These are phyloP conservation scores for Dione juno DNA, from an alignment of 2,888 invertebrate genomes.

Conservation along the genomic window DNA sequence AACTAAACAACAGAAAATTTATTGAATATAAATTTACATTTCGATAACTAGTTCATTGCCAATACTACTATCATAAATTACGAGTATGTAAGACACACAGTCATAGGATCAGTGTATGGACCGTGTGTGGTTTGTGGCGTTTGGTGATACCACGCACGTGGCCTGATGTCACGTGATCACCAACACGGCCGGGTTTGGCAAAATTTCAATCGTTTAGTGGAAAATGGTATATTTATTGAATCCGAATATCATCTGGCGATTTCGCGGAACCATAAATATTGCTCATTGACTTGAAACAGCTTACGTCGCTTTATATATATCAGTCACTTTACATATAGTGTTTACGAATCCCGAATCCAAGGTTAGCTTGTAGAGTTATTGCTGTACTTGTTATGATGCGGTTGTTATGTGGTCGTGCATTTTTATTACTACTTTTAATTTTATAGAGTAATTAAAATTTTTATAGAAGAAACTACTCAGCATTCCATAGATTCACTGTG, in stretches of 20 bases:
- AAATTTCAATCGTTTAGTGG: conserved; percentile 30
- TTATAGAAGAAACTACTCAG: too few relatives aligned
- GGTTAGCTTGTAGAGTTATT: background rate
- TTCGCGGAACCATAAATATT: conserved; percentile 28
- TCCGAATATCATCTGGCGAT: conserved; percentile 33
- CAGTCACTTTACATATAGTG: background rate
- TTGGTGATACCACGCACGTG: too few relatives aligned
- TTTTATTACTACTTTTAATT: background rate
- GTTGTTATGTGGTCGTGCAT: background rate
- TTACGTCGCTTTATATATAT: background rate
- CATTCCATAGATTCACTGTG: too few relatives aligned
- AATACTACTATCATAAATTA: too few relatives aligned
- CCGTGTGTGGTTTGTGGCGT: too few relatives aligned
- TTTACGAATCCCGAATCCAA: background rate
- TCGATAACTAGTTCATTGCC: too few relatives aligned
- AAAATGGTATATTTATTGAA: conserved; percentile 36
- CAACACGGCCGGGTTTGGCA: conserved; percentile 31
- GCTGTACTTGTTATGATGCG: conserved; percentile 5
- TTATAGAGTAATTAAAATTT: too few relatives aligned
- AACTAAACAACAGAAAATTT: too few relatives aligned
- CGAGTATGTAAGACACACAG: background rate
- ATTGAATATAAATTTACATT: too few relatives aligned
- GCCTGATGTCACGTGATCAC: conserved; percentile 6
- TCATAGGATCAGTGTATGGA: background rate
- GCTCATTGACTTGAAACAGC: conserved; percentile 20